These are phyloP conservation scores for Drosophila willistoni DNA, from an alignment of 1,140 invertebrate genomes.

Conservation along the genomic window DNA sequence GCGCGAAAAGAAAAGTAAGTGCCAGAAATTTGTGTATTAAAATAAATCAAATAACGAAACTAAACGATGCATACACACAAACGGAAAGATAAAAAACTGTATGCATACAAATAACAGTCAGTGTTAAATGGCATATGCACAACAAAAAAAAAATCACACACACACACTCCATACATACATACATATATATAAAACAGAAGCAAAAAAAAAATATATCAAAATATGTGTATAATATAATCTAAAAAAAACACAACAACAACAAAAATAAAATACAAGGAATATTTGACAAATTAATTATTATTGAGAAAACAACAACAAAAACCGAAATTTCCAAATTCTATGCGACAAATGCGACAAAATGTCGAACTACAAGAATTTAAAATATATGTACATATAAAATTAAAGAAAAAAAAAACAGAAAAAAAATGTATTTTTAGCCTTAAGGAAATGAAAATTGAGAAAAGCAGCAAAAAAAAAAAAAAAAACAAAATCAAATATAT, in stretches of 20 bases:
- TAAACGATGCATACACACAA: constrained; percentile 76
- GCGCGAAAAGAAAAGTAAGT: constrained; percentile 79
- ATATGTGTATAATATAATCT: constrained; percentile 12
- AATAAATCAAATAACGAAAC: constrained; percentile 76
- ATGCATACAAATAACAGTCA: constrained; percentile 7
- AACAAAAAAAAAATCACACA: constrained; percentile 20
- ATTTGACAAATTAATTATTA: constrained; percentile 69
- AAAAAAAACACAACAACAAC: constrained; percentile 1
- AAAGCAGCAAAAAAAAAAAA: constrained; percentile 16
- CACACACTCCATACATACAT: constrained; percentile 7
- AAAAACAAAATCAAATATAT: constrained; percentile 20
- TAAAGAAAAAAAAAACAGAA: neutral
- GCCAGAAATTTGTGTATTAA: constrained; percentile 74
- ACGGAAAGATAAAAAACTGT: constrained; percentile 20
- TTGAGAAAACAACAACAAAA: constrained; percentile 36
- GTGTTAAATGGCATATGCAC: constrained; percentile 57
- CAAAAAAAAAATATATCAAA: neutral
- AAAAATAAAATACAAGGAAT: constrained; percentile 34
- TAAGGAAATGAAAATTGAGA: constrained; percentile 39
- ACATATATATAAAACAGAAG: constrained; percentile 18
- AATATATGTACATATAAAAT: constrained; percentile 28
- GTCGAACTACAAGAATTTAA: constrained; percentile 62
- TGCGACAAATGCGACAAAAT: constrained; percentile 66
- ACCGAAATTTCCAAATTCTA: constrained; percentile 44
- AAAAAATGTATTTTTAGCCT: constrained; percentile 51